Base-by-base conservation (phyloP, 35 echinoderm and acorn worm genomes). In the Apostichopus californicus region DNA sequence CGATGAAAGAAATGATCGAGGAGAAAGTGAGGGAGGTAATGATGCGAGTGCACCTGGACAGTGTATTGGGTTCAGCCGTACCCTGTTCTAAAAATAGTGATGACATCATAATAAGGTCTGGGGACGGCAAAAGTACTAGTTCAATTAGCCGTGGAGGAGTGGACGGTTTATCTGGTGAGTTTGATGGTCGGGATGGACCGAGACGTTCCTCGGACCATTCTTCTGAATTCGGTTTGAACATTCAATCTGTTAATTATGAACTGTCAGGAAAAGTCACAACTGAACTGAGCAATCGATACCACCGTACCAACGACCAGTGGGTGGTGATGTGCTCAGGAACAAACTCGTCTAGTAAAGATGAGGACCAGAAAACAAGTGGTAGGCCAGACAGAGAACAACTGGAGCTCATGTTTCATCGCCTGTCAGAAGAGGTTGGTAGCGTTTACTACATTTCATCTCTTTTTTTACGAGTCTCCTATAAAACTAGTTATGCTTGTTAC, bases 351-450 rank as follows among this genome's bases (percentile, higher is more conserved):
- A 26, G 53, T 5, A 61, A 61, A 61, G 58, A 75, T 75, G 12
- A 4, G 11, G 55, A 71, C 9, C 17, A 46, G 20, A 91, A 73
- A 75, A 73, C 88, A 15, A 92, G 75, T 52, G 87, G 79, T 59
- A 73, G 83, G 54, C 96, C 96, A 18, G 94, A 91, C 70, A 98
- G 93, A 77, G 96, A 98, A 68, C 96, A 98, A 73, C 54, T 98
- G 79, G 58, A 90, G 34, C 71, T 95, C 54, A 95, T 95, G 94
- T 77, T 91, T 61, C 79, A 89, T 28, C 82, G 94, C 77, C 86
- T 98, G 18, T 91, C 89, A 14, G 89, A 95, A 66, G 94, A 98
- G 78, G 96, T 95, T 61, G 58, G 58, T 61, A 61, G 58, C 1
- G 7, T 61, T 5, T 61, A 61, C 58, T 61, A 61, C 12, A 61